Conservation (phyloP, 2,888 invertebrate species). For the Mesorhabditis spiculigera region DNA sequence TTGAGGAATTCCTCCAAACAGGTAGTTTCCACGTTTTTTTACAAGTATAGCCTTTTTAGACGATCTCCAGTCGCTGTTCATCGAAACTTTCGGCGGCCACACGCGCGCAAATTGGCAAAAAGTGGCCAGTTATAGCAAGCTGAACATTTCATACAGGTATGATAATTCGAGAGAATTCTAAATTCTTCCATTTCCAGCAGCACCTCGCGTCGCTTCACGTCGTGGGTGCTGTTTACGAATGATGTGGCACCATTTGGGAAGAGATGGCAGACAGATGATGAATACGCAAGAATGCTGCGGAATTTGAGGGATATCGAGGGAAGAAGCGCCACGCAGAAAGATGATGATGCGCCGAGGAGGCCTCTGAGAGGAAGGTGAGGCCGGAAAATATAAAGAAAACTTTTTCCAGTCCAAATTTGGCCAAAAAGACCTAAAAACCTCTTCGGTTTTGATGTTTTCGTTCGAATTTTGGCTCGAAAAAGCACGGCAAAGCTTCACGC, state of each 20-base stretch:
- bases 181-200: background rate
- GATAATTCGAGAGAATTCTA: no score
- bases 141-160: background rate
- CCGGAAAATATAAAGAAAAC: no score
- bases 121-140: conserved; percentile 6
- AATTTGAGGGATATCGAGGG: background rate
- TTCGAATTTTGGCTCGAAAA: no score
- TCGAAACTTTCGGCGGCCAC: conserved; percentile 1
- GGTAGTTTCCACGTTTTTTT: background rate
- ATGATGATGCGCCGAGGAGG: background rate
- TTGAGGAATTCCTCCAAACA: background rate
- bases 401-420: no score
- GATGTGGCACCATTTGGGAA: background rate
- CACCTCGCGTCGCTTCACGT: background rate
- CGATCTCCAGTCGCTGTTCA: background rate
- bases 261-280: background rate
- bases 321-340: background rate
- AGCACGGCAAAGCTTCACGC: no score
- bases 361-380: background rate
- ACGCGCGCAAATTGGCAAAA: background rate
- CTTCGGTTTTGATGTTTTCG: no score
- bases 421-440: no score
- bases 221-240: background rate
- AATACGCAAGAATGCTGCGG: background rate
- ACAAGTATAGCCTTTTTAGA: no score